Evolutionary conservation across 64 coral and sea anemone species (phyloP).

Genomic region (Trachythela sp.): DNA sequence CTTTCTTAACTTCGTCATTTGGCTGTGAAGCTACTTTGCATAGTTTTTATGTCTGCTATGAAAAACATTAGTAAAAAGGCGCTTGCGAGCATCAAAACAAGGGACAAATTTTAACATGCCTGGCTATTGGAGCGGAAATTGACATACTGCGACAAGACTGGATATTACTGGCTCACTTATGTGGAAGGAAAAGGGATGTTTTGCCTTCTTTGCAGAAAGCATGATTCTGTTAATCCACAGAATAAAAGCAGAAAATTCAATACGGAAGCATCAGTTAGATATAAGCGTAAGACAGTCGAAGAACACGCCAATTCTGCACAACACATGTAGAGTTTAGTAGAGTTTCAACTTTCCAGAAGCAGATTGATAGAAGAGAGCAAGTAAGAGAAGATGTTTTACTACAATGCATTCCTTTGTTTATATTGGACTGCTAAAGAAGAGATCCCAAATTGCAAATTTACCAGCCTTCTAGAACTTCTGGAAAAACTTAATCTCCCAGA

Average conservation of each 20-base stretch:
- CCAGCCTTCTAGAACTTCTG: not conserved
- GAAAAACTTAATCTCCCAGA: not conserved
- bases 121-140: conserved; percentile 47
- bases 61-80: conserved; percentile 28
- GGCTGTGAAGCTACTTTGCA: too few species aligned
- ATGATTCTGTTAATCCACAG: conserved; percentile 26
- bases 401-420: not conserved
- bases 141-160: conserved; percentile 30
- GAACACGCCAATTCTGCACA: conserved; percentile 36
- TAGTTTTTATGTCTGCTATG: conserved; percentile 32
- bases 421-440: not conserved
- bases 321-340: conserved; percentile 21
- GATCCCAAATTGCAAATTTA: not conserved
- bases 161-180: conserved; percentile 42
- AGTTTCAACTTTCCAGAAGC: conserved; percentile 39
- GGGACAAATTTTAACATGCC: conserved; percentile 43
- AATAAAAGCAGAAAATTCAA: conserved; percentile 60
- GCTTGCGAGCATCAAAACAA: not conserved
- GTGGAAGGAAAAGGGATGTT: conserved; percentile 61
- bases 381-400: not conserved
- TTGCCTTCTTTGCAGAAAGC: conserved; percentile 51
- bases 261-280: conserved; percentile 37
- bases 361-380: conserved; percentile 37
- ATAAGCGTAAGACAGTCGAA: conserved; percentile 31
- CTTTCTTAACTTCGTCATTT: too few species aligned